phyloP scores from a whole-genome alignment of 35 echinoderm and acorn worm species.

The Ptychodera flava region DNA sequence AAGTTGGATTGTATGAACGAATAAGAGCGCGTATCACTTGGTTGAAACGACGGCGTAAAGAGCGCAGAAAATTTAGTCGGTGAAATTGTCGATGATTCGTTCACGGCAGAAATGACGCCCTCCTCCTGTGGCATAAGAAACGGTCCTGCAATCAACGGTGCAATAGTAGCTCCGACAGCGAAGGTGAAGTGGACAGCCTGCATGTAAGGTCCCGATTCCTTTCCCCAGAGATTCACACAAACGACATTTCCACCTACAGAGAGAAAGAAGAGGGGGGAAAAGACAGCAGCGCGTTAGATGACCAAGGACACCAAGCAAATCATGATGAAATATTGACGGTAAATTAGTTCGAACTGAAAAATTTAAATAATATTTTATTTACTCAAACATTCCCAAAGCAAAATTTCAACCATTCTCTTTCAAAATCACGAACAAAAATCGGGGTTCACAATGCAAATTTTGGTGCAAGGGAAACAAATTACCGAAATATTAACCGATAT shows the following conservation, averaged over 20 bases:
- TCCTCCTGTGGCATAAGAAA: background rate
- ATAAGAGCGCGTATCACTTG: background rate
- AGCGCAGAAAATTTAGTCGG: background rate
- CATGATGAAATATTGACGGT: too few species aligned
- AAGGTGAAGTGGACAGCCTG: constrained; percentile 9
- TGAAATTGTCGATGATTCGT: background rate
- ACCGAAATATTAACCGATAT: too few species aligned
- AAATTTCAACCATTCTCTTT: too few species aligned
- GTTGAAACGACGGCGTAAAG: background rate
- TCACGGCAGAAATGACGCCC: background rate
- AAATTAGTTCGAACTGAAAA: too few species aligned
- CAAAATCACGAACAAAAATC: too few species aligned
- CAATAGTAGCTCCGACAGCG: background rate
- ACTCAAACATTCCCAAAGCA: too few species aligned
- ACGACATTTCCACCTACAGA: constrained; percentile 8
- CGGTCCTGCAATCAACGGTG: constrained; percentile 5
- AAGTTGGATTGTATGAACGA: background rate
- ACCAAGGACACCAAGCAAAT: too few species aligned
- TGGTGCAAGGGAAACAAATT: too few species aligned
- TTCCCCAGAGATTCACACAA: background rate
- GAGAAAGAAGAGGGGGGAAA: background rate
- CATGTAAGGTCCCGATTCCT: constrained; percentile 8
- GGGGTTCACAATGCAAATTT: too few species aligned
- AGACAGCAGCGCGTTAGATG: too few species aligned
- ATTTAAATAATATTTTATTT: too few species aligned